Evolutionary conservation across 1,140 invertebrate species (phyloP).

Genomic region (Brachystomella parvula): DNA sequence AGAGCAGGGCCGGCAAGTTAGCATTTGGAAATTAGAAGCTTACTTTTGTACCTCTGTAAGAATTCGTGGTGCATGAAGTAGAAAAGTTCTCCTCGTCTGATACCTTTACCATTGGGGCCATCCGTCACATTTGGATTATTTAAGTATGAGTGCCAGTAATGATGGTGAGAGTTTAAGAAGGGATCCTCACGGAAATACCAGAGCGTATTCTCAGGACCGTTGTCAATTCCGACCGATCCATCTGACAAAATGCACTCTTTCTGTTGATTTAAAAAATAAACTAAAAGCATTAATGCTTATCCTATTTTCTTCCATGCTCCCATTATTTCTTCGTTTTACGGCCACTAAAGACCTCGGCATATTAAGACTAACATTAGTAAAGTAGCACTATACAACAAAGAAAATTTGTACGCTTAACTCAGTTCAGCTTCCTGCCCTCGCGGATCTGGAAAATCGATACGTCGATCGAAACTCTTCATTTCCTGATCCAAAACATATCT

Average conservation of each 20-base stretch:
- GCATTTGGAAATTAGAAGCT: background rate
- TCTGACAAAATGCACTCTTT: background rate
- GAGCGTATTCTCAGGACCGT: slow-evolving; percentile 49
- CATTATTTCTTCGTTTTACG: background rate
- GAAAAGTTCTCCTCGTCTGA: background rate
- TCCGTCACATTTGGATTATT: no score
- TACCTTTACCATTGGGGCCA: background rate
- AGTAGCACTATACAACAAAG: no score
- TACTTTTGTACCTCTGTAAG: background rate
- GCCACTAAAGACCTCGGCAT: no score
- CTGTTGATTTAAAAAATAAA: background rate
- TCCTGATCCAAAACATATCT: no score
- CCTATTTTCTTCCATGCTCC: background rate
- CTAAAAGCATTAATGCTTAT: background rate
- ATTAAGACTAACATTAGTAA: no score
- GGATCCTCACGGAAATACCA: slow-evolving; percentile 66
- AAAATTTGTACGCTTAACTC: no score
- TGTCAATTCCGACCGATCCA: background rate
- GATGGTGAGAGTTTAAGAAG: slow-evolving; percentile 53
- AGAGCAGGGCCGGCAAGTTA: background rate
- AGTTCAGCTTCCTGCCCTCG: no score
- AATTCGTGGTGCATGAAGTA: background rate
- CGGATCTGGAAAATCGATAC: no score
- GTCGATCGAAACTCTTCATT: no score
- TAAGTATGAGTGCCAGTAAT: background rate